phyloP scores from a whole-genome alignment of 1,140 invertebrate genomes.

The Ctenoplectra terminalis region DNA sequence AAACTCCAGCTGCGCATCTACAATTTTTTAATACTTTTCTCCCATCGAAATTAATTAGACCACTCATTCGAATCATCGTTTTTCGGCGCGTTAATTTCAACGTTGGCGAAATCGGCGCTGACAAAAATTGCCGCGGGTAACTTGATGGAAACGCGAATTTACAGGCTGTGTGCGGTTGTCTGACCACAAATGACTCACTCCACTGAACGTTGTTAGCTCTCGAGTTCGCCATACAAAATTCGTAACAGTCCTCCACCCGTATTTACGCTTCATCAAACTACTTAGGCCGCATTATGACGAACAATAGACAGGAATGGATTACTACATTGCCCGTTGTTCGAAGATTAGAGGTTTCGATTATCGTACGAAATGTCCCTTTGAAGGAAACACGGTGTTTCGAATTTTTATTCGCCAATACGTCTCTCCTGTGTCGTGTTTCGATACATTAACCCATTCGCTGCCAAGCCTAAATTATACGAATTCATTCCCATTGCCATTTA shows the following conservation, averaged over 20 bases:
- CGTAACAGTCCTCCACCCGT: background rate
- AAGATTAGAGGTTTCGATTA: background rate
- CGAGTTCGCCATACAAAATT: background rate
- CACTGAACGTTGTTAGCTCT: background rate
- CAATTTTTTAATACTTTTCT: too few species aligned
- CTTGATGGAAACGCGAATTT: constrained; percentile 1
- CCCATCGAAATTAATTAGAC: background rate
- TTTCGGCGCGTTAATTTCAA: too few species aligned
- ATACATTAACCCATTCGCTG: too few species aligned
- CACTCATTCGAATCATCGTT: background rate
- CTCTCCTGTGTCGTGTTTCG: too few species aligned
- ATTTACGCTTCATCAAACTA: constrained; percentile 19
- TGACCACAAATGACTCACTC: constrained; percentile 17
- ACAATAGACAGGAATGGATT: background rate
- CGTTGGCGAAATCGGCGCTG: too few species aligned
- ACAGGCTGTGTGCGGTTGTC: background rate
- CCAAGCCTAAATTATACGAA: too few species aligned
- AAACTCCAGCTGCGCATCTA: too few species aligned
- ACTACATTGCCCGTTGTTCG: background rate
- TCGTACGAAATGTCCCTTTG: too few species aligned
- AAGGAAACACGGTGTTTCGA: too few species aligned
- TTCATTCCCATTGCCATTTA: too few species aligned
- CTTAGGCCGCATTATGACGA: constrained; percentile 8
- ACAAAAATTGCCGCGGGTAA: background rate
- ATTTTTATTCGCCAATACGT: too few species aligned